Conservation (phyloP, 2,888 invertebrate genomes). For the Subacronicta megacephala region DNA sequence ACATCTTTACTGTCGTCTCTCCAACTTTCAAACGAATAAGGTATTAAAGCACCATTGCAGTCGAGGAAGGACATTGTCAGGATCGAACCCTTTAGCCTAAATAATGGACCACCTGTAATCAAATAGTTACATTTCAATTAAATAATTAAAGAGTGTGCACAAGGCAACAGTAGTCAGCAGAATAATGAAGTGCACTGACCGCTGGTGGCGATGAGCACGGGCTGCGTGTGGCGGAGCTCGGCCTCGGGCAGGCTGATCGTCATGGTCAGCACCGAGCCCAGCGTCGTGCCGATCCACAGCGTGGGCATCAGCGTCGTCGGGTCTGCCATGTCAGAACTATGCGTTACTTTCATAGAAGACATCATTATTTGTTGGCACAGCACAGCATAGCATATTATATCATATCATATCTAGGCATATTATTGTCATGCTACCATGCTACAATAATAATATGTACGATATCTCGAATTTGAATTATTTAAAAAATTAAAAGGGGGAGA, state of each 20-base stretch:
- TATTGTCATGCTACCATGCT: no score
- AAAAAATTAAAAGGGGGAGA: not conserved
- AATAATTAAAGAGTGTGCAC: not conserved
- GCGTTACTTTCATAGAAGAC: not conserved
- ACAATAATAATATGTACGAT: no score
- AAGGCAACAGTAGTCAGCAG: not conserved
- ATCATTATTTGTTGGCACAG: not conserved
- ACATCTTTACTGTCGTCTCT: conserved; percentile 95
- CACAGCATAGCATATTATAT: no score
- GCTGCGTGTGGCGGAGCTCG: conserved; percentile 95
- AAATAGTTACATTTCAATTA: conserved; percentile 2
- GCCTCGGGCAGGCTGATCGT: conserved; percentile 95
- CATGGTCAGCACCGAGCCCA: conserved; percentile 98
- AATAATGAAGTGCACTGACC: conserved; percentile 87
- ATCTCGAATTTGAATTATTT: not conserved
- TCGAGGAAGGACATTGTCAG: conserved; percentile 98
- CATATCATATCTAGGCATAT: no score
- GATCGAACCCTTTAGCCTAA: conserved; percentile 98
- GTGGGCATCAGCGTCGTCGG: conserved; percentile 95
- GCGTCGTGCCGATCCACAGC: conserved; percentile 99
- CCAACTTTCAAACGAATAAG: conserved; percentile 97
- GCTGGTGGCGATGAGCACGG: conserved; percentile 96
- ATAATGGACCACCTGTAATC: conserved; percentile 96
- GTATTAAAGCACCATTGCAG: conserved; percentile 97
- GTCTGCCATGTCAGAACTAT: conserved; percentile 89